Conservation (phyloP, 2,888 invertebrate genomes). For the Scrobipalpa costella region DNA sequence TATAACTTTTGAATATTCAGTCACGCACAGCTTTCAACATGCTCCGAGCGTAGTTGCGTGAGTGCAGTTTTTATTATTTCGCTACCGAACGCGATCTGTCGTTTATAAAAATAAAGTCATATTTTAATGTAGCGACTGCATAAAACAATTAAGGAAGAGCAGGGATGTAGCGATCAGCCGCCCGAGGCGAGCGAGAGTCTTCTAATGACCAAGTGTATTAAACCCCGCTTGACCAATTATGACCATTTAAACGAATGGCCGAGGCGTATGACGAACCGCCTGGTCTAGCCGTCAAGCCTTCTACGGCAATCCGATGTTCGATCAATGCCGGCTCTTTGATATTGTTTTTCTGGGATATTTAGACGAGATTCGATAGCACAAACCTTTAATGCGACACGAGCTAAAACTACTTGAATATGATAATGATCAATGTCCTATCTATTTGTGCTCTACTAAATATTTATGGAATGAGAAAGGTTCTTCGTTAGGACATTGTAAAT, state of each 20-base stretch:
- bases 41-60: conserved; percentile 40
- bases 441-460: conserved; percentile 42
- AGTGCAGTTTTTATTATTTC: conserved; percentile 46
- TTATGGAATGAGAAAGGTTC: conserved; percentile 35
- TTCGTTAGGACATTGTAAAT: conserved; percentile 30
- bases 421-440: conserved; percentile 42
- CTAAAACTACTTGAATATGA: conserved; percentile 41
- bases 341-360: conserved; percentile 63
- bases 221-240: conserved; percentile 69
- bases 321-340: conserved; percentile 65
- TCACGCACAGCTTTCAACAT: conserved; percentile 69
- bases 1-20: conserved; percentile 69
- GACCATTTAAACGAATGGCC: conserved; percentile 71
- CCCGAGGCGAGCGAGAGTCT: conserved; percentile 39
- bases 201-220: conserved; percentile 66
- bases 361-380: conserved; percentile 57
- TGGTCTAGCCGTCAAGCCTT: conserved; percentile 64
- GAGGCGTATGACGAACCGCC: conserved; percentile 63
- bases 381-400: conserved; percentile 38
- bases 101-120: conserved; percentile 38
- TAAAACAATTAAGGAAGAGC: conserved; percentile 39
- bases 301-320: conserved; percentile 69
- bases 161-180: conserved; percentile 31
- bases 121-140: conserved; percentile 37
- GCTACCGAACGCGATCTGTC: conserved; percentile 44